These are phyloP conservation scores for Drosophila rellima DNA, from an alignment of 2,888 invertebrate species.

Conservation along the genomic window DNA sequence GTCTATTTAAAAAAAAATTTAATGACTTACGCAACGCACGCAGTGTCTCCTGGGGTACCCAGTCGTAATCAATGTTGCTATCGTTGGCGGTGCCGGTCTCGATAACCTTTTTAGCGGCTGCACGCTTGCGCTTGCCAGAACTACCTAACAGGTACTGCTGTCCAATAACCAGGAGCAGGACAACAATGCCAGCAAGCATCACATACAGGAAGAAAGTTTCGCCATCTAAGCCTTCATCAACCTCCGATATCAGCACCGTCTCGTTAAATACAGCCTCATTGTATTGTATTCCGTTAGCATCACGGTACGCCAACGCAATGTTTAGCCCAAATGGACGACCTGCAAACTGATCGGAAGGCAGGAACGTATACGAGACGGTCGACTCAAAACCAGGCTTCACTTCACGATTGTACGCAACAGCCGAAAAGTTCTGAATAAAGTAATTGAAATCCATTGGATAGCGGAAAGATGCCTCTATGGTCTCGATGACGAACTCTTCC, in stretches of 20 bases:
- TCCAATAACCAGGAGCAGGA: constrained; percentile 94
- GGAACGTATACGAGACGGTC: constrained; percentile 97
- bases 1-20: not conserved
- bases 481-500: constrained; percentile 95
- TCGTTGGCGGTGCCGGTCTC: constrained; percentile 97
- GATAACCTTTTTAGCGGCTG: constrained; percentile 88
- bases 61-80: constrained; percentile 98
- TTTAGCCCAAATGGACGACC: constrained; percentile 98
- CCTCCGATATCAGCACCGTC: constrained; percentile 97
- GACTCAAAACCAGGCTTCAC: constrained; percentile 97
- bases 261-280: constrained; percentile 98
- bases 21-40: constrained; percentile 91
- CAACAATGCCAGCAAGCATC: constrained; percentile 95
- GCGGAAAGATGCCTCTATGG: constrained; percentile 98
- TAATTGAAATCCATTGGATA: constrained; percentile 99
- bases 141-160: constrained; percentile 95
- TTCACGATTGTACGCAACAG: constrained; percentile 93
- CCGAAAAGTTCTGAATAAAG: constrained; percentile 99
- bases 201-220: constrained; percentile 99
- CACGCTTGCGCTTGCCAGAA: constrained; percentile 89
- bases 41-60: constrained; percentile 97
- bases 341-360: constrained; percentile 98
- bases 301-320: constrained; percentile 96
- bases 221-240: constrained; percentile 98
- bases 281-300: constrained; percentile 88